phyloP scores from a whole-genome alignment of 2,888 invertebrate genomes.

The Allophyes oxyacanthae region DNA sequence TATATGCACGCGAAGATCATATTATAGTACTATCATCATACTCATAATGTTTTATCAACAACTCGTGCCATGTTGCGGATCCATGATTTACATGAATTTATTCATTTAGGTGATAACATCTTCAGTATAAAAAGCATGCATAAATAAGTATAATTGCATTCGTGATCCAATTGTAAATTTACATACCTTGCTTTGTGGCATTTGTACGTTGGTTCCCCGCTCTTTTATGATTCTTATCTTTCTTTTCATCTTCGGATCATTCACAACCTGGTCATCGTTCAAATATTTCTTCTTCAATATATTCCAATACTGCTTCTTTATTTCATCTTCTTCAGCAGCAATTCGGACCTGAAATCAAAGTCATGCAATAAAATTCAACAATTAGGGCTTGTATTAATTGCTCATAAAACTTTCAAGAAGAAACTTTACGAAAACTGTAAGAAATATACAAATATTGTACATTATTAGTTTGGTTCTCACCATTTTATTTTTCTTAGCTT shows the following conservation, averaged over 20 bases:
- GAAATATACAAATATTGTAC: slow-evolving; percentile 5
- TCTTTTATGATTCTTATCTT: slow-evolving; percentile 82
- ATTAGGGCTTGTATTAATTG: slow-evolving; percentile 5
- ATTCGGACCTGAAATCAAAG: slow-evolving; percentile 72
- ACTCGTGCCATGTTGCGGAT: background rate
- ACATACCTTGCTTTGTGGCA: slow-evolving; percentile 83
- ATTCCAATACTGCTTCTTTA: slow-evolving; percentile 84
- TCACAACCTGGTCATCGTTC: slow-evolving; percentile 57
- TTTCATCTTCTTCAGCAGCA: slow-evolving; percentile 84
- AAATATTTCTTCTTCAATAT: slow-evolving; percentile 81
- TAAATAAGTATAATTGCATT: background rate
- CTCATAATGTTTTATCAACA: too few species aligned
- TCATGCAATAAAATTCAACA: background rate
- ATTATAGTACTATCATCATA: too few species aligned
- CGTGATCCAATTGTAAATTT: background rate
- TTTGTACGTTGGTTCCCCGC: slow-evolving; percentile 82
- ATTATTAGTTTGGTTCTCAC: slow-evolving; percentile 58
- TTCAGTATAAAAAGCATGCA: background rate
- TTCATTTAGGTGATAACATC: background rate
- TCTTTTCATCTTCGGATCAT: slow-evolving; percentile 70
- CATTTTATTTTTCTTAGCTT: slow-evolving; percentile 82
- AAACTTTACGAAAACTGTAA: slow-evolving; percentile 6
- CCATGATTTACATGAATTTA: background rate
- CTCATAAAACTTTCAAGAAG: slow-evolving; percentile 17
- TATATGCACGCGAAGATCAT: too few species aligned